Conservation (phyloP, 2,797 vertebrate genomes). For the Borostomias antarcticus region DNA sequence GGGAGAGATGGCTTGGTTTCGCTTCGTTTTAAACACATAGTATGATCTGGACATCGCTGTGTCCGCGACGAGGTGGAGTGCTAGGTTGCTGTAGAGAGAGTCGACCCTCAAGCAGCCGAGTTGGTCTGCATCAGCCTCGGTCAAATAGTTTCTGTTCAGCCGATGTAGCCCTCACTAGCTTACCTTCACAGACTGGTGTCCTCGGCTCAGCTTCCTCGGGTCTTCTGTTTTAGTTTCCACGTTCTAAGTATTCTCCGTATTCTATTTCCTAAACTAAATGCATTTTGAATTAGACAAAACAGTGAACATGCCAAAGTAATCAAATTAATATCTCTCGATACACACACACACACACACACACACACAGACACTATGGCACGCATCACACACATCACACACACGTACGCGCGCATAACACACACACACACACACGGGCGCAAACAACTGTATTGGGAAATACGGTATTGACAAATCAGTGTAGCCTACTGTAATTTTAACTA, state of each 20-base stretch:
- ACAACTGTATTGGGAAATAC: no score
- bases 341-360: no score
- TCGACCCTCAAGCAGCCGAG: background rate
- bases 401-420: constrained; percentile 1
- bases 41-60: background rate
- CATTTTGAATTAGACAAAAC: background rate
- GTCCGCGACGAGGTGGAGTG: no score
- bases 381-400: background rate
- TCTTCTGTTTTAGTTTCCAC: background rate
- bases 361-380: background rate
- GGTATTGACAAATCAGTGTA: background rate
- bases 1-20: background rate
- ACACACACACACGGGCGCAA: background rate
- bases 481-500: background rate
- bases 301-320: background rate
- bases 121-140: background rate
- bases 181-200: background rate
- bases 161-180: background rate
- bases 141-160: background rate
- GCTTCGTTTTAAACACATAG: background rate
- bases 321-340: background rate
- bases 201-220: background rate
- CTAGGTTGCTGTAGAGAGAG: background rate
- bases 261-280: background rate
- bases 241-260: background rate